phyloP scores from a whole-genome alignment of 2,797 vertebrate genomes.

The Benthosema pterotum region DNA sequence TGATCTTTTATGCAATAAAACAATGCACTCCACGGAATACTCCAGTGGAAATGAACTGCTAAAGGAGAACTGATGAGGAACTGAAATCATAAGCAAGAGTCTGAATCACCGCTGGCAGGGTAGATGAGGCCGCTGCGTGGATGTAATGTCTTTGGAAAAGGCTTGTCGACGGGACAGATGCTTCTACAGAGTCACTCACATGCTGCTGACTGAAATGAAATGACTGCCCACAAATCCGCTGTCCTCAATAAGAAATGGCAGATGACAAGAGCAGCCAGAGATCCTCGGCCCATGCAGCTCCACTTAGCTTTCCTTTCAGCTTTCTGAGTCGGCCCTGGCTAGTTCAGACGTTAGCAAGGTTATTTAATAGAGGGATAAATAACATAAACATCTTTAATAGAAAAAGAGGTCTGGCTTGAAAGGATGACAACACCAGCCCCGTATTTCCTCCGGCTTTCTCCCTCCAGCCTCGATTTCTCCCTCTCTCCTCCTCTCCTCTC shows the following conservation, averaged over 20 bases:
- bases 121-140: slow-evolving; percentile 41
- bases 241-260: slow-evolving; percentile 62
- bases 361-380: not conserved
- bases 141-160: slow-evolving; percentile 63
- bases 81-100: slow-evolving; percentile 11
- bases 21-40: no score
- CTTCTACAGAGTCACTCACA: slow-evolving; percentile 54
- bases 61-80: slow-evolving; percentile 26
- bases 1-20: no score
- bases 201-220: slow-evolving; percentile 47
- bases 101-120: slow-evolving; percentile 26
- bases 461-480: not conserved
- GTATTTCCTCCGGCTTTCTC: not conserved
- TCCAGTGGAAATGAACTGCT: no score
- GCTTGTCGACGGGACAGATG: slow-evolving; percentile 65
- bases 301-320: slow-evolving; percentile 40
- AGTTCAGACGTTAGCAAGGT: slow-evolving; percentile 3
- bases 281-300: slow-evolving; percentile 33
- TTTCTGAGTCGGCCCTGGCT: slow-evolving; percentile 48
- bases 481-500: slow-evolving; percentile 7
- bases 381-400: slow-evolving; percentile 4
- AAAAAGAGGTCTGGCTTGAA: slow-evolving; percentile 46
- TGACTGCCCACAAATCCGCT: slow-evolving; percentile 61
- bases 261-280: slow-evolving; percentile 34
- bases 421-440: slow-evolving; percentile 30